Evolutionary conservation across 2,113 vertebrate species (phyloP), one percentile per base, ranked within the genome.

Genomic region (Carassius auratus): DNA sequence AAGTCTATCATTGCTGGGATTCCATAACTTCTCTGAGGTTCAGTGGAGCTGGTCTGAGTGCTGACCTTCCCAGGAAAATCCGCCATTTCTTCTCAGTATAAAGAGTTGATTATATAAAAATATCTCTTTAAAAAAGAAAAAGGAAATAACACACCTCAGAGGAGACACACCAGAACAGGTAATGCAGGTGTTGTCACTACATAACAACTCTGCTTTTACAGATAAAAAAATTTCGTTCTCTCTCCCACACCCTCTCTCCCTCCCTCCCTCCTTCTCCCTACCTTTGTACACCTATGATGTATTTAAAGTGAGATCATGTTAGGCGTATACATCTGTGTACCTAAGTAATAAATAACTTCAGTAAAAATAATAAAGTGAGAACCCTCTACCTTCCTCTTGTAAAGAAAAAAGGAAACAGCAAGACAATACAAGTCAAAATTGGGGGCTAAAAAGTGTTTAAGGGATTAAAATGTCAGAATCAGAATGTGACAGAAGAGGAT

Each of bases 21-120:
- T 14, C 84, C 76, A 36, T 83, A 33, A 33, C 14, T 62, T 57
- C 76, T 89, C 82, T 76, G 80, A 10, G 92, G 59, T 36, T 89
- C 86, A 1, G 92, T 90, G n/a, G 90, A 87, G 89, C 95, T 93
- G 55, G 96, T 97, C 88, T 96, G 93, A 1, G 97, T 97, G 93
- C 90, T 94, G 85, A 48, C 45, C 45, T 48, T 96, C 23, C 94
- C 94, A 19, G 96, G 96, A 87, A 97, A 97, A 85, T 97, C 96
- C n/a, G 94, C 90, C 94, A 95, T 95, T 3, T 68, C 84, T 71
- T n/a, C 57, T 48, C 23, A 42, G 48, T 79, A 48, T 74, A 61
- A 82, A 55, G 2, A 45, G 45, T 48, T 78, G 36, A 17, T 42
- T 19, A 17, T 52, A 10, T 15, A 33, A 50, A 57, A 21, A 68